Conservation (phyloP, 2,113 vertebrate species). For the Amia ocellicauda region DNA sequence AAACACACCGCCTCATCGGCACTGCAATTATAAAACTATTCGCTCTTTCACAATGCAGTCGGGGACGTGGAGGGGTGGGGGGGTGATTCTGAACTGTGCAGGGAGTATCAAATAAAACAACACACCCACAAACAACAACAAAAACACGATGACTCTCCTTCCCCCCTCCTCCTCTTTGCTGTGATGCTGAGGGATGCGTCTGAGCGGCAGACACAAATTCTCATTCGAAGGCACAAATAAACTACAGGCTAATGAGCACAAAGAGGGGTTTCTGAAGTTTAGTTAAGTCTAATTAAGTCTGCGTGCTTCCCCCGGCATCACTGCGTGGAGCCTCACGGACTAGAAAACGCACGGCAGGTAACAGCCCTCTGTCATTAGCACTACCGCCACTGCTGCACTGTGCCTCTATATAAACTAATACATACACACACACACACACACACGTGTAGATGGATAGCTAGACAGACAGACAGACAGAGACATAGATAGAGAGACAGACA, state of each 20-base stretch:
- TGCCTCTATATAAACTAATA: slow-evolving; percentile 2
- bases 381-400: not conserved
- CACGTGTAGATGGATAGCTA: too few relatives aligned
- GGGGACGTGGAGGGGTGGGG: too few relatives aligned
- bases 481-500: too few relatives aligned
- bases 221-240: not conserved
- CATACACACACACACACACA: slow-evolving; percentile 1
- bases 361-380: not conserved
- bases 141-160: too few relatives aligned
- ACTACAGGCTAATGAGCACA: not conserved
- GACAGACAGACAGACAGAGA: too few relatives aligned
- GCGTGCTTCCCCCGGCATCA: not conserved
- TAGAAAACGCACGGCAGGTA: slow-evolving; percentile 3
- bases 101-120: too few relatives aligned
- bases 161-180: too few relatives aligned
- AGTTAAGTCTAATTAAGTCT: slow-evolving; percentile 1
- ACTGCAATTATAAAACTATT: not conserved
- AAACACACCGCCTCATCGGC: not conserved
- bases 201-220: not conserved
- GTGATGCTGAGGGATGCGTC: too few relatives aligned
- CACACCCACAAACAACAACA: too few relatives aligned
- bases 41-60: not conserved
- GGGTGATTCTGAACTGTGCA: too few relatives aligned
- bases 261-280: not conserved
- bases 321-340: not conserved